These are phyloP conservation scores for Patella pellucida DNA, from an alignment of 2,888 invertebrate species.

Conservation along the genomic window DNA sequence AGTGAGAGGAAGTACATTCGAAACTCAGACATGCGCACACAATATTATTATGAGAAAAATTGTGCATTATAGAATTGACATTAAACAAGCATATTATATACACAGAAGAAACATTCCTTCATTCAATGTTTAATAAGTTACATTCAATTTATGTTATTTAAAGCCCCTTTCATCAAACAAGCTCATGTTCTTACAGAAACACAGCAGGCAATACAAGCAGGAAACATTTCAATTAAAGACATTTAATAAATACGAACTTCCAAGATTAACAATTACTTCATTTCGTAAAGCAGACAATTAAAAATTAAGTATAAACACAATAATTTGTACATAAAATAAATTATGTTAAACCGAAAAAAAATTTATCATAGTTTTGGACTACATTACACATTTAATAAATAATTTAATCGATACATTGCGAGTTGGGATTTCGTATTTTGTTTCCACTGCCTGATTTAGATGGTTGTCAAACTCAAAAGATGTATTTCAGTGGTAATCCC, in stretches of 20 bases:
- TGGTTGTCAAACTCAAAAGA: too few relatives aligned
- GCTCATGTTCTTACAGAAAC: background rate
- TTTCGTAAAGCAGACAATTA: too few relatives aligned
- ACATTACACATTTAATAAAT: too few relatives aligned
- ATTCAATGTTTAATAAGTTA: conserved; percentile 5
- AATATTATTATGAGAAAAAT: background rate
- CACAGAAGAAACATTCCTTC: background rate
- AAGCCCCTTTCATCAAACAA: background rate
- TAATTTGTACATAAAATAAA: too few relatives aligned
- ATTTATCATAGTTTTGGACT: too few relatives aligned
- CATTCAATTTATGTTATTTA: background rate
- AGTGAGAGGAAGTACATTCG: conserved; percentile 9
- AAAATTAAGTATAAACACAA: too few relatives aligned
- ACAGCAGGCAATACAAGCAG: conserved; percentile 9
- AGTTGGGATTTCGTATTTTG: conserved; percentile 7
- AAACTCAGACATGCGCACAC: conserved; percentile 6
- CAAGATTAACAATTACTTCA: too few relatives aligned
- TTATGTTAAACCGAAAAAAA: too few relatives aligned
- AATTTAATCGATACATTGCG: too few relatives aligned
- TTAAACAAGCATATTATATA: background rate
- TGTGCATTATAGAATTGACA: background rate
- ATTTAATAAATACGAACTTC: too few relatives aligned
- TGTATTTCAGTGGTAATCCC: too few relatives aligned
- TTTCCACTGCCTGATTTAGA: background rate
- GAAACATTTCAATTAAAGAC: background rate